Percentiles rank a stretch among this genome's conserved stretches.
phyloP scores from a whole-genome alignment of 1,140 invertebrate genomes.

The Heliconius congener region DNA sequence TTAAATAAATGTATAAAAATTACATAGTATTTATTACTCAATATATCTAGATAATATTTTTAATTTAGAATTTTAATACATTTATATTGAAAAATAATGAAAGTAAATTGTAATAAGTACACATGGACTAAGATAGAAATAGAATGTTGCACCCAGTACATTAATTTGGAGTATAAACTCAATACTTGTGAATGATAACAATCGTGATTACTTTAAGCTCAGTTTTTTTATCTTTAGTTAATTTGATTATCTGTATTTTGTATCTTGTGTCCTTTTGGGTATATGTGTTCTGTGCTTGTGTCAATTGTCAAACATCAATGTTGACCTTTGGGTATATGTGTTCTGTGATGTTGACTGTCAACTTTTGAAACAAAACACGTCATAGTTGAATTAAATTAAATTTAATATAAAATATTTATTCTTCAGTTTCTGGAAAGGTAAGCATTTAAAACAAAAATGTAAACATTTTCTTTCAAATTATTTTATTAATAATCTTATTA shows the following conservation, averaged over 20 bases:
- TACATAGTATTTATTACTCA: too few species aligned
- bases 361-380: conserved; percentile 10
- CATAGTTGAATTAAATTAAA: not conserved
- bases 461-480: not conserved
- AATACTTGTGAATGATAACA: not conserved
- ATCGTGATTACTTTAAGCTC: not conserved
- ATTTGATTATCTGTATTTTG: not conserved
- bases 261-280: too few species aligned
- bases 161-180: not conserved
- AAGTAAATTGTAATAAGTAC: too few species aligned
- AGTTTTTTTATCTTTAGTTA: not conserved
- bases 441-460: not conserved
- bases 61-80: too few species aligned
- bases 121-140: too few species aligned
- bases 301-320: not conserved
- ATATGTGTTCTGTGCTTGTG: too few species aligned
- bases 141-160: too few species aligned
- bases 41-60: too few species aligned
- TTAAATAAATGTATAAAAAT: too few species aligned
- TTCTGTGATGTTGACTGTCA: not conserved
- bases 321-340: too few species aligned
- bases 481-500: not conserved
- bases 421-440: not conserved
- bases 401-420: not conserved
- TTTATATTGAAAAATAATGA: too few species aligned